Percentiles rank a stretch among this genome's conserved stretches.
Conservation (phyloP, 53 echinoderm and acorn worm species). For the Pentamera pediparva region DNA sequence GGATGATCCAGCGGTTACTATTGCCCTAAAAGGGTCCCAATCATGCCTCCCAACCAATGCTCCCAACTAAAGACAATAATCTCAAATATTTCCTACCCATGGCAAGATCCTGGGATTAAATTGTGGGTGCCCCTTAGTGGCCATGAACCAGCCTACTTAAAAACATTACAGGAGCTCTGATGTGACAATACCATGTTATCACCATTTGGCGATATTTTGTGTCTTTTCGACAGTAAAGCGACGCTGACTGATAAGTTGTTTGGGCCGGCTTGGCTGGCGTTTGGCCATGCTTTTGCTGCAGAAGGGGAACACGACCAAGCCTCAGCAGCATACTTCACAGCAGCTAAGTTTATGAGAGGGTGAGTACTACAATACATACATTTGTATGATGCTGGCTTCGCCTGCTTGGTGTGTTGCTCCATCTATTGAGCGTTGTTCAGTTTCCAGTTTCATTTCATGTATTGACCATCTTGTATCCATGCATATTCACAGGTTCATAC, state of each 20-base stretch:
- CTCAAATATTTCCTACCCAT: too few relatives aligned
- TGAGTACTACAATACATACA: conserved; percentile 10
- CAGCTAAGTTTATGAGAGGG: conserved; percentile 97
- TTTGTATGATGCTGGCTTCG: too few relatives aligned
- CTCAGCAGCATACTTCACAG: conserved; percentile 92
- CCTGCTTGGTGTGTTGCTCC: too few relatives aligned
- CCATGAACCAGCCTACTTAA: neutral
- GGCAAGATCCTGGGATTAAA: neutral
- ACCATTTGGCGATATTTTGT: neutral
- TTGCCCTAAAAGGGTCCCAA: too few relatives aligned
- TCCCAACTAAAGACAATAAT: too few relatives aligned
- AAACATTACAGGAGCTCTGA: neutral
- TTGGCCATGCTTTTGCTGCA: conserved; percentile 93
- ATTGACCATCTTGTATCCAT: too few relatives aligned
- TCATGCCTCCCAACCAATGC: too few relatives aligned
- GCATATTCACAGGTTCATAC: too few relatives aligned
- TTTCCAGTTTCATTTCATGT: too few relatives aligned
- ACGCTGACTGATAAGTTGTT: conserved; percentile 74
- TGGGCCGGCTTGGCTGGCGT: conserved; percentile 96
- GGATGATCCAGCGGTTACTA: too few relatives aligned
- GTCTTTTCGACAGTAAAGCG: conserved; percentile 53
- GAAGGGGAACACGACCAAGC: conserved; percentile 98
- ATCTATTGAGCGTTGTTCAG: too few relatives aligned
- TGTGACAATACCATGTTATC: neutral
- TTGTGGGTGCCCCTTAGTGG: neutral